phyloP scores from a whole-genome alignment of 1,140 invertebrate species.

The Euura lappo region DNA sequence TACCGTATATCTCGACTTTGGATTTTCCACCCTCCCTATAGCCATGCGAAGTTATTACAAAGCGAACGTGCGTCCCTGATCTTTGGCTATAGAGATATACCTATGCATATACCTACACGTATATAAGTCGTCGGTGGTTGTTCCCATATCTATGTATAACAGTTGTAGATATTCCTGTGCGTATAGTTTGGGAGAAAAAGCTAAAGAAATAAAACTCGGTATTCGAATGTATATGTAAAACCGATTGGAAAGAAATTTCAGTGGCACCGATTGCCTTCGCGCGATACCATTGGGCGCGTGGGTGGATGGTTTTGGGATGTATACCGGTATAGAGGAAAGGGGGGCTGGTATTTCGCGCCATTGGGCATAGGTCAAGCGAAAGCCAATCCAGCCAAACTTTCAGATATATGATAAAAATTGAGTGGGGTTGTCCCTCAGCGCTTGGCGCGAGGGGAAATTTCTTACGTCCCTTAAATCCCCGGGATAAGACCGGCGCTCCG shows the following conservation, averaged over 20 bases:
- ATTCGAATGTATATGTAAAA: constrained; percentile 6
- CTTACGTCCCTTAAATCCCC: constrained; percentile 47
- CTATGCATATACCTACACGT: no score
- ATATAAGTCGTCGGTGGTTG: not conserved
- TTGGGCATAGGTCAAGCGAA: constrained; percentile 59
- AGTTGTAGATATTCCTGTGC: not conserved
- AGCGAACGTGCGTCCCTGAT: not conserved
- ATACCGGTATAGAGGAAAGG: not conserved
- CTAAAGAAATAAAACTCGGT: not conserved
- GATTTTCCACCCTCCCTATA: no score
- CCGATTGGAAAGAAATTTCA: constrained; percentile 33
- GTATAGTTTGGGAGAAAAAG: not conserved
- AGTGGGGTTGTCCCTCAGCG: constrained; percentile 39
- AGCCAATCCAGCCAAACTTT: constrained; percentile 54
- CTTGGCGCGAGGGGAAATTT: constrained; percentile 30
- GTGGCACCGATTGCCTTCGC: constrained; percentile 43
- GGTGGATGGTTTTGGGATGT: not conserved
- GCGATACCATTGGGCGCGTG: constrained; percentile 47
- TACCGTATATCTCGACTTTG: no score
- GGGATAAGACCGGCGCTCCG: constrained; percentile 37
- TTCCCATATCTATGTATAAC: not conserved
- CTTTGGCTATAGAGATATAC: not conserved
- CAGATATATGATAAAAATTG: constrained; percentile 57
- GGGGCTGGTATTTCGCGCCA: constrained; percentile 35
- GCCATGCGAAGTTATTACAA: not conserved